Base-by-base conservation (phyloP, 2,797 vertebrate species). In the Arctocebus calabarensis region DNA sequence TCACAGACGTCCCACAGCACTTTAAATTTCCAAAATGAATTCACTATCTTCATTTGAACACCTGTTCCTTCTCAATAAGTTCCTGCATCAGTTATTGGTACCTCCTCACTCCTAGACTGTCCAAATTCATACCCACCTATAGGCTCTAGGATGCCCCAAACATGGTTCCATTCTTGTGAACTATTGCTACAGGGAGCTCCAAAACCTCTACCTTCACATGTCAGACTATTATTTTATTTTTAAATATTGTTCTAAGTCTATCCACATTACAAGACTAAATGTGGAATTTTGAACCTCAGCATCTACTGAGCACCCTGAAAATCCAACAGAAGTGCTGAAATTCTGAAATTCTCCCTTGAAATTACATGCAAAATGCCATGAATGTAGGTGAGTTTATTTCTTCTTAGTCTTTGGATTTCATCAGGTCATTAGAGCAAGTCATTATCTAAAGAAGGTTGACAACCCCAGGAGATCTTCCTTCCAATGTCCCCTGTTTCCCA, bases 1-100 rank as follows among this genome's bases (percentile, higher is more conserved):
- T 89, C 22, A 12, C 40, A 29, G 29, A 83, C 74, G 20, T 59
- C 40, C 48, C 45, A 83, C 20, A 55, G 40, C 61, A 78, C 32
- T n/a, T 68, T 71, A 20, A 61, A 52, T 84, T 94, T 90, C 25
- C 40, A 82, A 68, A 79, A 92, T 55, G 22, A 90, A 74, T 57
- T 86, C 25, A 61, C 92, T 87, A 37, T 34, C 45, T 86, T 83
- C 32, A 78, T 68, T 83, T 68, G 14, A 27, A 83, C 61, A 75
- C 52, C n/a, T 43, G 29, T 19, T 82, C 74, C n/a, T 86, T 29
- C 61, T 92, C 52, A 77, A 40, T 82, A 32, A 86, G 82, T 48
- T 20, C 20, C 40, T 37, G 0, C 23, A 45, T 87, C 82, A 40
- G 12, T 64, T 92, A 48, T 61, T 79, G 57, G 16, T 57, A 83